Evolutionary conservation across 1,140 invertebrate genomes (phyloP), one percentile per base, ranked within the genome.

Genomic region (Brachystomella parvula): DNA sequence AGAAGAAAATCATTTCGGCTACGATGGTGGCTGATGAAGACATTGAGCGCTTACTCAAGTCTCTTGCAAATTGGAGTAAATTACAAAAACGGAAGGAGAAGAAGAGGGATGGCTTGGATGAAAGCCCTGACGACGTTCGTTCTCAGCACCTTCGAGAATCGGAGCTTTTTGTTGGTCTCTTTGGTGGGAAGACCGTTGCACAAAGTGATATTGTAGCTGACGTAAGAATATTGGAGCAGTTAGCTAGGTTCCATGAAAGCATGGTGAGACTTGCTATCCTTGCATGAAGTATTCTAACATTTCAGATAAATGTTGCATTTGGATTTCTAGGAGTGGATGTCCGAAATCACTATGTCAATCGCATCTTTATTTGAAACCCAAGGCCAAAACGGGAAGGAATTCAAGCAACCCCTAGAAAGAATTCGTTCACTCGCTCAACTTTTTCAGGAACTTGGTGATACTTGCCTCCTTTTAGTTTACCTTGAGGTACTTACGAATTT

Each of bases 21-120:
- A 86, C 87, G 30, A 96, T 94, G 94, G 83, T 94, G 1, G 91
- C 92, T 70, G 94, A 97, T 78, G 90, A 94, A 71, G 94, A 97
- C 76, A 96, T 97, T 91, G 67, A 89, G 65, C 24, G 58, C 29
- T 44, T 68, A 74, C 75, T 66, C 67, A 90, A 88, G 77, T 88
- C 88, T 15, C 78, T 92, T 31, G 89, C 89, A 1, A 92, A 90
- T 76, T 92, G 89, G 89, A 81, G 83, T 44, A 85, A 87, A 74
- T 78, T 92, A 57, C 88, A 89, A 77, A 83, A 79, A 30, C 78
- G 77, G 47, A 75, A 75, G 62, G 69, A 68, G 61, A 60, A 69
- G 19, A 49, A 64, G 32, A 80, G 62, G 80, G 67, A 83, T 82
- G 0, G 80, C 81, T 59, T 73, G 21, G 85, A 86, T 72, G 85